Conservation (phyloP, 1,140 invertebrate species). For the Drosophila novamexicana region DNA sequence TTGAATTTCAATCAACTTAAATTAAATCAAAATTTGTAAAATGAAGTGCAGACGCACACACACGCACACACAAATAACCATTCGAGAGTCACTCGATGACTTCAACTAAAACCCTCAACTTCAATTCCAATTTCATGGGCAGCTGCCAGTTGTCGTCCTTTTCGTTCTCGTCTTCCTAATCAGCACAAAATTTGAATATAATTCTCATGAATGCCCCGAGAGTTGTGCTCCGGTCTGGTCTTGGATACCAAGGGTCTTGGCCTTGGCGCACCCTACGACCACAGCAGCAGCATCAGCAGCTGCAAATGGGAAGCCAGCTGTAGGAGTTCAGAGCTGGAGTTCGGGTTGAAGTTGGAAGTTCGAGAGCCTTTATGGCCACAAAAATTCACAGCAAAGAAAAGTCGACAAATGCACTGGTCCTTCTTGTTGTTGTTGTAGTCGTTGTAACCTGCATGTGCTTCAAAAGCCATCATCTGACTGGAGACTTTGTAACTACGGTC, state of each 20-base stretch:
- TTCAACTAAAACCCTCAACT: slow-evolving; percentile 39
- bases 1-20: slow-evolving; percentile 76
- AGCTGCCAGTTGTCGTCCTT: slow-evolving; percentile 30
- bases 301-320: not conserved
- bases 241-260: slow-evolving; percentile 22
- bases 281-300: slow-evolving; percentile 34
- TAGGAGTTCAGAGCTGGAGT: slow-evolving; percentile 14
- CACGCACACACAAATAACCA: not conserved
- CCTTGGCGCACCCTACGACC: slow-evolving; percentile 33
- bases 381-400: slow-evolving; percentile 51
- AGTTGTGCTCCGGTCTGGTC: slow-evolving; percentile 20
- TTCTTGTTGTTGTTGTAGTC: slow-evolving; percentile 10
- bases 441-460: slow-evolving; percentile 35
- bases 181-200: slow-evolving; percentile 73
- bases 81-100: slow-evolving; percentile 31
- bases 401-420: slow-evolving; percentile 28
- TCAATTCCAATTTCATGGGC: slow-evolving; percentile 42
- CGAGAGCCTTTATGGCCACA: slow-evolving; percentile 45
- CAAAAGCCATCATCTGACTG: slow-evolving; percentile 21
- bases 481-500: not conserved
- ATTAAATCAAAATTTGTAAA: slow-evolving; percentile 79
- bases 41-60: slow-evolving; percentile 52
- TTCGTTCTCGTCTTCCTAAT: slow-evolving; percentile 31
- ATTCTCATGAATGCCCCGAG: slow-evolving; percentile 67
- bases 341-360: slow-evolving; percentile 34